Base-by-base conservation (phyloP, 2,113 vertebrate species). In the Orthonyx spaldingii region DNA sequence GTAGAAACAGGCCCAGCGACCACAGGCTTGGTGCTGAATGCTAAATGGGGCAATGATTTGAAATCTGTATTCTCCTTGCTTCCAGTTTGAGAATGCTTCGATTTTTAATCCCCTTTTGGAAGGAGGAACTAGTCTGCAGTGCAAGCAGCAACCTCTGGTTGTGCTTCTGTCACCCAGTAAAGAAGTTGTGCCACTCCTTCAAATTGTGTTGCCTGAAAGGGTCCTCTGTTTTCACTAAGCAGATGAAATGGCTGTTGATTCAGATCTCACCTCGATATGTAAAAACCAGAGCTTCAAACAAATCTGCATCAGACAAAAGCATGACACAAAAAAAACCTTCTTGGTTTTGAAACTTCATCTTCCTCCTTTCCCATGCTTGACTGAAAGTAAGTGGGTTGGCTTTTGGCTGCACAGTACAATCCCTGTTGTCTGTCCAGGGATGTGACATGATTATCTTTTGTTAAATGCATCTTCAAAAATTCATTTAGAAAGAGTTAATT, bases 401-500 rank as follows among this genome's bases (percentile, higher is more conserved):
- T 90, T 96, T 87, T 90, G 86, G 64, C 90, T 90, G 50, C 88
- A 81, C 92, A 87, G 72, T 94, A 78, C 83, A 93, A 94, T 93
- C 57, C 10, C 93, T 84, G 85, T 84, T 96, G 92, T 96, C 93
- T 96, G 82, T 74, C 66, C 23, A 59, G 65, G n/a, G 93, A 93
- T 90, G 84, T 89, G 79, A 85, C 85, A 87, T 4, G 49, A 71
- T 76, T 82, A 86, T 78, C 92, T 72, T 66, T 79, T 82, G 88
- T 90, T 90, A 80, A 71, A 97, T 89, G 89, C 87, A 94, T 95
- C 93, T 94, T 92, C 87, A 78, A 77, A 69, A 93, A 87, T 94
- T 59, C 94, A 90, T 83, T 95, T 97, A 93, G 96, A 95, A 96
- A 97, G 96, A 97, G 93, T 93, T 97, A 97, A 95, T 81, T 83